Conservation (phyloP, 2,113 vertebrate species). For the Misgurnus anguillicaudatus region DNA sequence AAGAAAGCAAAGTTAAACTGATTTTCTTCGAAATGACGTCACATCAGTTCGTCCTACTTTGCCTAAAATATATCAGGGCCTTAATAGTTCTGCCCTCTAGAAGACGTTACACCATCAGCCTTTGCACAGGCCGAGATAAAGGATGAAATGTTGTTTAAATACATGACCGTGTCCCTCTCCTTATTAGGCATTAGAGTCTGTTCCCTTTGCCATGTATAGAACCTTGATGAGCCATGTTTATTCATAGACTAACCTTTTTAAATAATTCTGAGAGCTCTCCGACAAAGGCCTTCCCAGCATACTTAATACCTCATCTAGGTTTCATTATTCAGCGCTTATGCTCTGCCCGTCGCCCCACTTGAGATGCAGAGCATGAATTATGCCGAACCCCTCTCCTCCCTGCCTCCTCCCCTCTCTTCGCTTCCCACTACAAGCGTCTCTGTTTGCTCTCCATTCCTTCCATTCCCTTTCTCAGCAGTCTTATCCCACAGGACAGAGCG, state of each 20-base stretch:
- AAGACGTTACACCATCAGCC: conserved; percentile 74
- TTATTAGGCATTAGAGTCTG: conserved; percentile 96
- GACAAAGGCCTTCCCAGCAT: conserved; percentile 92
- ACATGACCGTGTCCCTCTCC: conserved; percentile 83
- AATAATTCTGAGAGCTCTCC: conserved; percentile 97
- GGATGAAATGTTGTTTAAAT: conserved; percentile 83
- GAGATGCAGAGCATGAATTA: conserved; percentile 92
- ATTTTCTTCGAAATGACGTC: too few relatives aligned
- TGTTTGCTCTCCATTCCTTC: conserved; percentile 48
- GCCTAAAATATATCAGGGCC: conserved; percentile 73
- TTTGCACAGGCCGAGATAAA: conserved; percentile 51
- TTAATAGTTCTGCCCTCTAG: conserved; percentile 85
- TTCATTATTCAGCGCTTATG: conserved; percentile 93
- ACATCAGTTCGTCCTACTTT: too few relatives aligned
- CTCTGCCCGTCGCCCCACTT: conserved; percentile 78
- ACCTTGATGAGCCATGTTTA: conserved; percentile 99
- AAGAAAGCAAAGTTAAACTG: too few relatives aligned
- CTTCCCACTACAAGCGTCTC: conserved; percentile 26
- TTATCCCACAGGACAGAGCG: conserved; percentile 49
- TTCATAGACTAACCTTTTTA: conserved; percentile 99
- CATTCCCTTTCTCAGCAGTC: conserved; percentile 53
- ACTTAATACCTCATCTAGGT: conserved; percentile 90
- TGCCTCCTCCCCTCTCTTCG: conserved; percentile 32
- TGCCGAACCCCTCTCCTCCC: conserved; percentile 67
- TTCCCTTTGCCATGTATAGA: conserved; percentile 86